These are phyloP conservation scores for Brachionus rotundiformis DNA, from an alignment of 1,140 invertebrate genomes.

Conservation along the genomic window DNA sequence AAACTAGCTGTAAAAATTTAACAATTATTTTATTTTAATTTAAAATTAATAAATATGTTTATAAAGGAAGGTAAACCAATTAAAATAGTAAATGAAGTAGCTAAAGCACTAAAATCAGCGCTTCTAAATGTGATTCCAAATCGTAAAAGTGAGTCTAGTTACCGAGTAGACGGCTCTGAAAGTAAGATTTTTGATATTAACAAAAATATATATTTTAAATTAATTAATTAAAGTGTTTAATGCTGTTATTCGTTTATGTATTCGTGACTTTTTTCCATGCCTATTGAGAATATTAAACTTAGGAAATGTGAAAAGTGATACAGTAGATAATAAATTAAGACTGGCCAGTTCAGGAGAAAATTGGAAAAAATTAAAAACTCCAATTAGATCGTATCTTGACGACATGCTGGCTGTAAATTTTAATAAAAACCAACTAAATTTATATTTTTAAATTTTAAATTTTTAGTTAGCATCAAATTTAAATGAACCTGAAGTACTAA, in stretches of 20 bases:
- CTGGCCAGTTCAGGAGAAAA: conserved; percentile 45
- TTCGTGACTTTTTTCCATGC: conserved; percentile 54
- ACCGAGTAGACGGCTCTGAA: conserved; percentile 27
- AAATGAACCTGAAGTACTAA: conserved; percentile 41
- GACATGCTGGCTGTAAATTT: conserved; percentile 50
- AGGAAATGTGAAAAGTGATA: neutral
- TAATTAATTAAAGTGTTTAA: conserved; percentile 56
- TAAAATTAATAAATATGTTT: neutral
- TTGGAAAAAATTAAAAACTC: conserved; percentile 49
- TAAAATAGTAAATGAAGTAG: conserved; percentile 55
- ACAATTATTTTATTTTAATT: too few species aligned
- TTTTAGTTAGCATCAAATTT: conserved; percentile 53
- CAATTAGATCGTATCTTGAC: conserved; percentile 30
- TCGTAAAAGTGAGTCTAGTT: conserved; percentile 53
- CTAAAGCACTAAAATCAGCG: conserved; percentile 55
- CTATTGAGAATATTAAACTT: conserved; percentile 23
- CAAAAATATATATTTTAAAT: neutral
- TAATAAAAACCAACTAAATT: conserved; percentile 54
- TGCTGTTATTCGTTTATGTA: conserved; percentile 56
- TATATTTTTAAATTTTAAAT: conserved; percentile 53
- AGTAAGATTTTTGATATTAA: neutral
- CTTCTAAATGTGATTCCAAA: conserved; percentile 56
- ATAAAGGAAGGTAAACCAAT: conserved; percentile 53
- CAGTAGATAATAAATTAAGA: conserved; percentile 32
- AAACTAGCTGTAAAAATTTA: conserved; percentile 49